Conservation (phyloP, 1,140 invertebrate genomes). For the Hypothenemus hampei region DNA sequence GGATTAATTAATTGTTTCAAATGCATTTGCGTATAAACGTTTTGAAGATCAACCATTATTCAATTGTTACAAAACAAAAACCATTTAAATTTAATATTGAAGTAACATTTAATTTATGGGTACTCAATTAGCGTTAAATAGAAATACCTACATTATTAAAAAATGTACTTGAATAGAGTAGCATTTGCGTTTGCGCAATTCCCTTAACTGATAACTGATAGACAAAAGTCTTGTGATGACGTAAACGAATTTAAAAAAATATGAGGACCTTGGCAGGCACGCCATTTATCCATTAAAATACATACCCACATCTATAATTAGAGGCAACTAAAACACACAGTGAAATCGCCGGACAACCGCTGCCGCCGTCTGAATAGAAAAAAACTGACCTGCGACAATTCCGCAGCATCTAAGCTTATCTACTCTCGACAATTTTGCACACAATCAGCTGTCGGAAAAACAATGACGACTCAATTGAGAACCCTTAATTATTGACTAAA, state of each 20-base stretch:
- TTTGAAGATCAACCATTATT: too few relatives aligned
- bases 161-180: too few relatives aligned
- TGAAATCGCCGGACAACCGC: constrained; percentile 7
- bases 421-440: constrained; percentile 9
- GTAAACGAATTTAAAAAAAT: not conserved
- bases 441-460: constrained; percentile 8
- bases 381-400: constrained; percentile 18
- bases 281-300: not conserved
- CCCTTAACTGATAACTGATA: too few relatives aligned
- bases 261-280: constrained; percentile 1
- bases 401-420: constrained; percentile 10
- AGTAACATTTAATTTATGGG: too few relatives aligned
- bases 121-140: too few relatives aligned
- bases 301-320: constrained; percentile 22
- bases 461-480: not conserved
- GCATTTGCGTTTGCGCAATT: too few relatives aligned
- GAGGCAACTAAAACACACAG: constrained; percentile 8
- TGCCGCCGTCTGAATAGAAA: constrained; percentile 15
- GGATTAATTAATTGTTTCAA: too few relatives aligned
- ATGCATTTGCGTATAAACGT: too few relatives aligned
- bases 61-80: too few relatives aligned
- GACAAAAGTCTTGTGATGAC: too few relatives aligned
- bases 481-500: not conserved
- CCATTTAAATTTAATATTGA: too few relatives aligned
- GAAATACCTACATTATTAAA: too few relatives aligned